Conservation (phyloP, 2,888 invertebrate species). For the Nipponacmea schrenckii region DNA sequence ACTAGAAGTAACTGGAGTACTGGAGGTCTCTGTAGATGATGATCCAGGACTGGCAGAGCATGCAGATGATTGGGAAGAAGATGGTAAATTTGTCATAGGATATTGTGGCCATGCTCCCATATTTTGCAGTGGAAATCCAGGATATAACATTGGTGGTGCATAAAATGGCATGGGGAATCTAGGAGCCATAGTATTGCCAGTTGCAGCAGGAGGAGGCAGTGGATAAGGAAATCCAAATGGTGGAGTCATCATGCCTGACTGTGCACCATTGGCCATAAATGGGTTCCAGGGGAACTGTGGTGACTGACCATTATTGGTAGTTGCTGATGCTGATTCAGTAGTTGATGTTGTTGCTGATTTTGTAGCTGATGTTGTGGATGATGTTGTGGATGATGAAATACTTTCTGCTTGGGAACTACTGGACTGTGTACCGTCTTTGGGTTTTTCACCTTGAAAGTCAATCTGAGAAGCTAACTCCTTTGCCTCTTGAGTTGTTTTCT, state of each 20-base stretch:
- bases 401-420: not conserved
- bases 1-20: not conserved
- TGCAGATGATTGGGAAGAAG: not conserved
- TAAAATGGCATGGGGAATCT: constrained; percentile 13
- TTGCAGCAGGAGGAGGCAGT: not conserved
- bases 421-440: not conserved
- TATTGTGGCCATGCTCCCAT: not conserved
- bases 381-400: not conserved
- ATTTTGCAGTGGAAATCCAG: not conserved
- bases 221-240: not conserved
- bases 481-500: constrained; percentile 65
- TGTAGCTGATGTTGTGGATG: not conserved
- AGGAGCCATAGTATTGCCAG: not conserved
- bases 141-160: constrained; percentile 11
- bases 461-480: constrained; percentile 68
- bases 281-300: constrained; percentile 5
- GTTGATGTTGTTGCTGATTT: not conserved
- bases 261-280: not conserved
- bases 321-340: not conserved
- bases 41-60: not conserved
- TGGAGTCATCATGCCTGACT: not conserved
- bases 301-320: not conserved
- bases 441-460: constrained; percentile 53
- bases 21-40: not conserved
- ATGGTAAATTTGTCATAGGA: not conserved